Evolutionary conservation across 2,797 vertebrate genomes (phyloP).

Genomic region (Cossypha dichroa): DNA sequence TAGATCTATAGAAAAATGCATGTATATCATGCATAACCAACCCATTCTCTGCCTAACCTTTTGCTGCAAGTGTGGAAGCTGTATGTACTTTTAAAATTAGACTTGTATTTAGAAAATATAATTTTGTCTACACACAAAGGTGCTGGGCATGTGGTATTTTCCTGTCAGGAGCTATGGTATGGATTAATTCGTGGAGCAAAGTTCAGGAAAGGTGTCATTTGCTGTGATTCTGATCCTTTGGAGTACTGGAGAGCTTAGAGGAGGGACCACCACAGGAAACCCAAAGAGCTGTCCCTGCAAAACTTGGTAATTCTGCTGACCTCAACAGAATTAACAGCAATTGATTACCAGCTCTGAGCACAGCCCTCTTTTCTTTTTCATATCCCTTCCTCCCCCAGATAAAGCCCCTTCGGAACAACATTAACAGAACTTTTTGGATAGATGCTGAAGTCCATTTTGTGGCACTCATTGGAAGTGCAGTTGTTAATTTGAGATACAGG

Average conservation of each 20-base stretch:
- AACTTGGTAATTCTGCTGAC: background rate
- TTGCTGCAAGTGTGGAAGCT: background rate
- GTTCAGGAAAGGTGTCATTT: background rate
- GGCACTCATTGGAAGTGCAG: background rate
- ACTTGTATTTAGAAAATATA: background rate
- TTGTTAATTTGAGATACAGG: background rate
- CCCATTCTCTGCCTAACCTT: background rate
- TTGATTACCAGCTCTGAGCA: background rate
- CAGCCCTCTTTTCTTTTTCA: background rate
- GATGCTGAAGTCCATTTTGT: background rate
- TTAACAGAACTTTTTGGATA: background rate
- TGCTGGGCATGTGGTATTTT: background rate
- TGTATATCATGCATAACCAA: background rate
- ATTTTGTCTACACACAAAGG: background rate
- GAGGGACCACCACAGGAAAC: background rate
- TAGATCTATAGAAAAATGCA: background rate
- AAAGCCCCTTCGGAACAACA: background rate
- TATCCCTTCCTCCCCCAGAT: accelerated
- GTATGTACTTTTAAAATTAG: background rate
- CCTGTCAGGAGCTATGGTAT: background rate
- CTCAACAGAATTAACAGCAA: background rate
- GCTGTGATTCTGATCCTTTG: background rate
- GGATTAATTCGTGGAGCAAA: background rate
- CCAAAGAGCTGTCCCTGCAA: background rate
- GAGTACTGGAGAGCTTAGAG: background rate